Percentiles rank a stretch among this genome's conserved stretches.
Conservation (phyloP, 2,113 vertebrate genomes). For the Anoura caudifer region DNA sequence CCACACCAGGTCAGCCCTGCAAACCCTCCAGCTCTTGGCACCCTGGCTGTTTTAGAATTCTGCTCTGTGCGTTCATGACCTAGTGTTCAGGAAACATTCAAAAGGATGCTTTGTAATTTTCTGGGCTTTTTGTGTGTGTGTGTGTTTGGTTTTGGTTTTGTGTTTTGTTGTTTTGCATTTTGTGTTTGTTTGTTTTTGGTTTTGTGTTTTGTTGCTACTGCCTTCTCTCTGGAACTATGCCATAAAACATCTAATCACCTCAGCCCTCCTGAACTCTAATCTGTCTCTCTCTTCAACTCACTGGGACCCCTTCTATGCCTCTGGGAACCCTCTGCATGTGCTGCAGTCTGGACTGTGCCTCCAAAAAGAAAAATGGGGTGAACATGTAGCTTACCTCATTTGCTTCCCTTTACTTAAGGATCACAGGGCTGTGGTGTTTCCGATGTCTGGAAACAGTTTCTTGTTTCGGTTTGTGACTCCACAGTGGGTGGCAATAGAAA, state of each 20-base stretch:
- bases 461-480: neutral
- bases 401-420: neutral
- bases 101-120: neutral
- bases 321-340: neutral
- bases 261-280: neutral
- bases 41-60: neutral
- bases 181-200: neutral
- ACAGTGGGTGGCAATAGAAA: neutral
- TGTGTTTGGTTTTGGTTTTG: neutral
- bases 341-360: neutral
- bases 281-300: neutral
- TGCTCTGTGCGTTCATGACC: neutral
- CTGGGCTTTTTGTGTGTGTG: neutral
- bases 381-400: neutral
- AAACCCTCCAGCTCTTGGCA: neutral
- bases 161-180: too few species aligned
- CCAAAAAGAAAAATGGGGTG: neutral
- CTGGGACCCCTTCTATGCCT: neutral
- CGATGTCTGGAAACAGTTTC: neutral
- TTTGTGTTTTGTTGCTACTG: neutral
- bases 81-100: neutral
- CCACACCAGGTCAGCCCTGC: neutral
- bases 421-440: neutral
- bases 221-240: neutral
- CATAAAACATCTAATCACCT: neutral